Base-by-base conservation (phyloP, 2,113 vertebrate species). In the Gymnorhina tibicen region DNA sequence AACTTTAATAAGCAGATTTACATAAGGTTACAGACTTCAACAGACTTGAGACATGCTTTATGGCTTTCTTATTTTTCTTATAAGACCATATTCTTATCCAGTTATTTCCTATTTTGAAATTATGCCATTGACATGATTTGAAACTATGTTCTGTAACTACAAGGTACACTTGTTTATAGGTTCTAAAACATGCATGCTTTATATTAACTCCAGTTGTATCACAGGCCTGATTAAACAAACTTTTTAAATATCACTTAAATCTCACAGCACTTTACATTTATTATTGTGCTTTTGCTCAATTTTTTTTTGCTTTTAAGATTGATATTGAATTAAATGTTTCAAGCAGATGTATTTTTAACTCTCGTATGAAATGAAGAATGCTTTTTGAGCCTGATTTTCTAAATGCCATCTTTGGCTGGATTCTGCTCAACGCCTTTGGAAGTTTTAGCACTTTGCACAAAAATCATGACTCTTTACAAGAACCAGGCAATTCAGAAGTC, bases 251-350 rank as follows among this genome's bases (percentile, higher is more conserved):
- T 17, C 11, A 76, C 0, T 5, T 55, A 80, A 77, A 70, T n/a
- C 30, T 26, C 2, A 3, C 9, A 59, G 37, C 7, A 28, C 7
- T 58, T 87, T 76, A 44, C 4, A 23, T 32, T 33, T 10, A 67
- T 63, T 81, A 59, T 7, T 44, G 27, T 24, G 7, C 24, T 72
- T 3, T 0, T 63, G 32, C 3, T 5, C 3, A 4, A 1, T 59
- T 67, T 28, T 76, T 76, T 37, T 83, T 49, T 86, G 3, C 17
- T 82, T 66, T 91, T 50, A 73, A 75, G 49, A 73, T 6, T 46
- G 23, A 49, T 73, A 81, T 1, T 47, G 37, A 63, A 79, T n/a
- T 64, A 64, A 68, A 41, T 50, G 3, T 27, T 89, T 81, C 39
- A 93, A 82, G 42, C 8, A 91, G 13, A 14, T 66, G 5, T 18